A percentile compares a stretch with the other conserved stretches of the same genome.
phyloP scores from a whole-genome alignment of 2,888 invertebrate species.

The Oligia strigilis region DNA sequence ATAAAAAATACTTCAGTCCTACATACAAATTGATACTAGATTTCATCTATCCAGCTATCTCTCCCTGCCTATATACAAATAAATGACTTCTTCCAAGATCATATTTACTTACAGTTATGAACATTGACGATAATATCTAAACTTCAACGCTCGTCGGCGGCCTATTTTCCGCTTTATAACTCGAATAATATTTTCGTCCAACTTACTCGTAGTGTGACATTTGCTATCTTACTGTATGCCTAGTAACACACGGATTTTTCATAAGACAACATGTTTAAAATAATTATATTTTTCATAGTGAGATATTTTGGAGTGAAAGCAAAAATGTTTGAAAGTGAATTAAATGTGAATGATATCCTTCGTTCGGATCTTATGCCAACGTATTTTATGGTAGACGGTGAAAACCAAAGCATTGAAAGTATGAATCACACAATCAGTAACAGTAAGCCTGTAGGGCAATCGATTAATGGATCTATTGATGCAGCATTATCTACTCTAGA shows the following conservation, averaged over 20 bases:
- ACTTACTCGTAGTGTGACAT: conserved; percentile 65
- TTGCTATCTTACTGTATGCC: conserved; percentile 59
- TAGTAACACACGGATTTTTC: conserved; percentile 36
- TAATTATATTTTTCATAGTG: conserved; percentile 38
- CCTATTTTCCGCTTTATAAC: conserved; percentile 87
- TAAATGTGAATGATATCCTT: conserved; percentile 92
- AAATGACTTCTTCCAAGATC: conserved; percentile 18
- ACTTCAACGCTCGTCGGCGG: conserved; percentile 62
- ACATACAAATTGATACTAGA: background rate
- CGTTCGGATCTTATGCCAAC: conserved; percentile 93
- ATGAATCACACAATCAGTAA: conserved; percentile 65
- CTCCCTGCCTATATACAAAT: background rate
- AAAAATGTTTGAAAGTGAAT: conserved; percentile 79
- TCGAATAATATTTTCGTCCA: conserved; percentile 79
- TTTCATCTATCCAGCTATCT: background rate
- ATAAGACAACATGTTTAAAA: conserved; percentile 51
- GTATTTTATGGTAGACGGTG: conserved; percentile 89
- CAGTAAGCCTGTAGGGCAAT: conserved; percentile 67
- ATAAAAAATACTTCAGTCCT: too few species aligned
- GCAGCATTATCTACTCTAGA: conserved; percentile 92
- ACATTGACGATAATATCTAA: conserved; percentile 74
- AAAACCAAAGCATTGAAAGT: conserved; percentile 65
- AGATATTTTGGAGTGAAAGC: conserved; percentile 45
- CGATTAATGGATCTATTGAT: conserved; percentile 90
- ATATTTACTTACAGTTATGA: conserved; percentile 74